Base-by-base conservation (phyloP, 2,113 vertebrate species). In the Ammodytes marinus region DNA sequence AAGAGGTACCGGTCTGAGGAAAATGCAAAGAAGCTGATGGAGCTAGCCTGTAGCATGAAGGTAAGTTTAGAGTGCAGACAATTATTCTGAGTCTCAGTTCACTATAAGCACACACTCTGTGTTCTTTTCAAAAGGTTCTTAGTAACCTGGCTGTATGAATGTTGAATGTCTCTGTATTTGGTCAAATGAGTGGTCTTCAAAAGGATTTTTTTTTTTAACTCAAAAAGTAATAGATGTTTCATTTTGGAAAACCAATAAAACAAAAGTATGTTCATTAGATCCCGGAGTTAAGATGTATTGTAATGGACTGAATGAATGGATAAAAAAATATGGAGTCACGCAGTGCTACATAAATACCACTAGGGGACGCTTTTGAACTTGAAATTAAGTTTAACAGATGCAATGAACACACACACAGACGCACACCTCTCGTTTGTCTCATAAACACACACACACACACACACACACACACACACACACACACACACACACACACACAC, bases 21-120 rank as follows among this genome's bases (percentile, higher is more conserved):
- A 89, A 99, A 99, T 2, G 98, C 98, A 57, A 99, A 99, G 90
- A 99, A 97, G 80, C 94, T 99, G 87, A 99, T 99, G 98, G 98
- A 99, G 86, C 92, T 99, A 73, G 98, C 98, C 1, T 99, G 98
- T 81, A 97, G 97, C 90, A 97, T 99, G 93, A 99, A 99, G 98
- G 98, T 99, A 96, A 92, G 83, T 61, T 8, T 12, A 14, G 15
- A 71, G 15, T 8, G 35, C 40, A 60, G 52, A 5, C 17, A 4
- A 73, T 54, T 5, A 64, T 27, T 27, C 27, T 27, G 14, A 55
- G 13, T 68, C 45, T 54, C 57, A 10, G 42, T 15, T 55, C 4
- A 6, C n/a, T 45, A 4, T 45, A 19, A 39, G n/a, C 49, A 46
- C 9, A 11, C 8, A 2, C 15, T 45, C 10, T 13, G 2, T 35